Evolutionary conservation across 2,797 vertebrate genomes (phyloP), one percentile per base, ranked within the genome.

Genomic region (Gymnopithys bicolor): DNA sequence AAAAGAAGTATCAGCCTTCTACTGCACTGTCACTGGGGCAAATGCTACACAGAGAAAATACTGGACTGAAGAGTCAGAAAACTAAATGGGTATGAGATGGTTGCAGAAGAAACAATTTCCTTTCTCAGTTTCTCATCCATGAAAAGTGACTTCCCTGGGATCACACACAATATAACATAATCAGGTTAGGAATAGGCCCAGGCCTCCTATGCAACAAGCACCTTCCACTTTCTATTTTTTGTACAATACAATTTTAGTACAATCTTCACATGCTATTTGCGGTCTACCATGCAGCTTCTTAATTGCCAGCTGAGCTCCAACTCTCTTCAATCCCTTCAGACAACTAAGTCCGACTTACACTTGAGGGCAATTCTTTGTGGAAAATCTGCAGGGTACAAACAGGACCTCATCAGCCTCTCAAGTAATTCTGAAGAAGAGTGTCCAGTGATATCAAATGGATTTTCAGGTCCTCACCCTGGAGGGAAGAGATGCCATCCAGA

Each of bases 101-200:
- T 17, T 79, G 30, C 39, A 70, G 22, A 81, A 66, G 16, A 46
- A 51, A 30, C 10, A 30, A 21, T 19, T 60, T 11, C 23, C 25
- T 19, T 35, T 41, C 32, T 78, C 45, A 58, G 39, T 48, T 66
- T 71, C 71, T 74, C 19, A 45, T 6, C 9, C 17, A 30, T 32
- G 23, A 48, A 14, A 76, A 43, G 19, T 52, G 52, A 33, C 27
- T 74, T 89, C 4, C 23, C 21, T 25, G 7, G 86, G 28, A 15
- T 41, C 69, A 76, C 16, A 49, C 4, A 75, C 13, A 66, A 63
- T 49, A 68, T 5, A 39, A 37, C 1, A 1, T 10, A 37, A 69
- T 28, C 14, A 13, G 1, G 5, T n/a, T 45, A 70, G 19, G 23
- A 83, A 67, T 16, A 0, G 0, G 33, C 8, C 7, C 17, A 73